phyloP scores from a whole-genome alignment of 2,113 vertebrate genomes.

The Salvator merianae region DNA sequence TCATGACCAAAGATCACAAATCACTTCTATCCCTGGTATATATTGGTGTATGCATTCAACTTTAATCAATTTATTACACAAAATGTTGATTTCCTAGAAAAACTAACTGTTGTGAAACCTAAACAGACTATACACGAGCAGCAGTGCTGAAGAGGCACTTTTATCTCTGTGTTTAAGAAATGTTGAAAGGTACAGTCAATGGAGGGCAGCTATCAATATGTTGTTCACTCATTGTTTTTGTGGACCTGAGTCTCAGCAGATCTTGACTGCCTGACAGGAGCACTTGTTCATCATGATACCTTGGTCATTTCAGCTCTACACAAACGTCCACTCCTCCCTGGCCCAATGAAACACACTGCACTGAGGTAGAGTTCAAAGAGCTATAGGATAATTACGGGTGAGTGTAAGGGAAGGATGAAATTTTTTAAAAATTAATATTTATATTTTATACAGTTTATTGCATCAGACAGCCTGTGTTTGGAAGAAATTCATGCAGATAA shows the following conservation, averaged over 20 bases:
- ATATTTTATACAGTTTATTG: conserved; percentile 65
- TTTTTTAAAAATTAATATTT: not conserved
- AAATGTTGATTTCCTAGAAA: not conserved
- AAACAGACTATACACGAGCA: not conserved
- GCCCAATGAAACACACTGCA: fast-evolving
- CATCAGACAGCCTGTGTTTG: conserved; percentile 89
- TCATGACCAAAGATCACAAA: not conserved
- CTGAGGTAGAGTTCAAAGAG: conserved; percentile 13
- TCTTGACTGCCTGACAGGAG: not conserved
- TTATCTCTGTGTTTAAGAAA: not conserved
- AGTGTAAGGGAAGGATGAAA: not conserved
- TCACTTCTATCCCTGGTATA: not conserved
- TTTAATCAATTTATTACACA: not conserved
- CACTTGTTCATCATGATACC: not conserved
- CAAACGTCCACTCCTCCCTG: not conserved
- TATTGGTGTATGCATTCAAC: not conserved
- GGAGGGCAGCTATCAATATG: too few species aligned
- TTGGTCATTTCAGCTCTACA: not conserved
- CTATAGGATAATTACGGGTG: not conserved
- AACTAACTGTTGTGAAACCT: not conserved
- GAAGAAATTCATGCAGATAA: conserved; percentile 91
- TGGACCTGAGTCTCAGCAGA: not conserved
- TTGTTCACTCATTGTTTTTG: not conserved
- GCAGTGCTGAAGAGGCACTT: not conserved
- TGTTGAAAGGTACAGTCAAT: not conserved